Evolutionary conservation across 2,113 vertebrate species (phyloP).

Genomic region (Polypterus senegalus): DNA sequence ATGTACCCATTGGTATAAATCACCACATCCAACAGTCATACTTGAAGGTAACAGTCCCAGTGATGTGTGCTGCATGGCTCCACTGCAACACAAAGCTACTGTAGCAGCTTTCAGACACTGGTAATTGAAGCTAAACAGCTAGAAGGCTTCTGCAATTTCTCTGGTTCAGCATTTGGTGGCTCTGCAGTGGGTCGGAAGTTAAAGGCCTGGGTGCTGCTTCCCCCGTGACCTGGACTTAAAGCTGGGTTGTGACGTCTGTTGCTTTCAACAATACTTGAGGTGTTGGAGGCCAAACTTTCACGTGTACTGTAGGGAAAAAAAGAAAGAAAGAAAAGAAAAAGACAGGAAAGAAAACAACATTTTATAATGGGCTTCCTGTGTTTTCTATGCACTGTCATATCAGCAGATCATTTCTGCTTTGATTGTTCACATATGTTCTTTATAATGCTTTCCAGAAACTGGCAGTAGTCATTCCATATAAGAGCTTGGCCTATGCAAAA

Average conservation of each 20-base stretch:
- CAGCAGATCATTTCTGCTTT: conserved; percentile 14
- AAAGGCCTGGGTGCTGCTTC: conserved; percentile 62
- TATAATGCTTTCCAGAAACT: conserved; percentile 1
- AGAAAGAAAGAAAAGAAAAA: conserved; percentile 8
- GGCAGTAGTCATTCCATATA: conserved; percentile 1
- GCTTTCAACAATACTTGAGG: conserved; percentile 94
- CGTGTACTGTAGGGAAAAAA: conserved; percentile 61
- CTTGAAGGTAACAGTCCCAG: conserved; percentile 44
- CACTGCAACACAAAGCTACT: conserved; percentile 19
- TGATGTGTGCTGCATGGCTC: background rate
- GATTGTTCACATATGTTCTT: conserved; percentile 20
- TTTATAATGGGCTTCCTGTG: conserved; percentile 32
- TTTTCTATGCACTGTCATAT: conserved; percentile 20
- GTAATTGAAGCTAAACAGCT: conserved; percentile 97
- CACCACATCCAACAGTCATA: background rate
- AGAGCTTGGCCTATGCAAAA: background rate
- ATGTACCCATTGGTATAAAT: no score
- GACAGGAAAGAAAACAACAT: conserved; percentile 23
- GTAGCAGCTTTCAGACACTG: conserved; percentile 74
- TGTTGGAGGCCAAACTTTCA: conserved; percentile 96
- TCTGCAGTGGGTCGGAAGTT: conserved; percentile 75
- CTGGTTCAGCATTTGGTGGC: conserved; percentile 64
- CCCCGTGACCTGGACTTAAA: conserved; percentile 80
- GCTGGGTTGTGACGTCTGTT: conserved; percentile 86
- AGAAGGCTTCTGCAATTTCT: conserved; percentile 91